Base-by-base conservation (phyloP, 2,797 vertebrate genomes). In the Pelobates cultripes region DNA sequence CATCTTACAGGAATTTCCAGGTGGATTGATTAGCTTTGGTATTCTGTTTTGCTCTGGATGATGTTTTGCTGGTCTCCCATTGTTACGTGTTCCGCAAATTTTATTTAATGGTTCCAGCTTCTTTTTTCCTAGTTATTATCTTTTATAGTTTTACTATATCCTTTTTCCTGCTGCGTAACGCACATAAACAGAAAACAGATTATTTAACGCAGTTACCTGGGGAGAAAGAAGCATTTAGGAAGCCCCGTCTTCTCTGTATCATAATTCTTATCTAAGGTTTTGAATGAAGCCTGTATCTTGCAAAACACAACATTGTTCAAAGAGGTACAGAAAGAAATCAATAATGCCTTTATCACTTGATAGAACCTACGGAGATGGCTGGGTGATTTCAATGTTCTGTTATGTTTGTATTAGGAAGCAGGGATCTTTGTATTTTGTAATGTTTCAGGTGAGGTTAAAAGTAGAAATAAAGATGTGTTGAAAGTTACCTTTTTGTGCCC, bases 121-220 rank as follows among this genome's bases (percentile, higher is more conserved):
- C 51, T 60, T 63, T 51, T 83, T 69, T 55, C 17, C 42, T 4
- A 43, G 61, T 70, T 64, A 70, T 83, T 83, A 28, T 74, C 64
- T n/a, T 61, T 72, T 51, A 14, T 67, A 60, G 60, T 15, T 82
- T 72, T 77, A 43, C n/a, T 13, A 43, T 77, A 69, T 72, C 12
- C 70, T 64, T 63, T 81, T 60, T 63, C 55, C 67, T 51, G 53
- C 80, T 77, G 74, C 28, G 80, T 76, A 77, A 82, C 72, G 72
- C 68, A 77, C 60, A 72, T 77, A 77, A 77, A 77, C 55, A 72
- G 10, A 73, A 64, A 44, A 72, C 68, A 43, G 68, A 77, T 82
- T 77, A 82, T 82, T 66, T 82, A 57, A 43, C 15, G 66, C 74
- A 77, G 75, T 82, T 82, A 82, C 80, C 68, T 67, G 60, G 67